Percentiles rank a stretch among this genome's conserved stretches.
Conservation (phyloP, 2,888 invertebrate species). For the Mimachlamys varia region DNA sequence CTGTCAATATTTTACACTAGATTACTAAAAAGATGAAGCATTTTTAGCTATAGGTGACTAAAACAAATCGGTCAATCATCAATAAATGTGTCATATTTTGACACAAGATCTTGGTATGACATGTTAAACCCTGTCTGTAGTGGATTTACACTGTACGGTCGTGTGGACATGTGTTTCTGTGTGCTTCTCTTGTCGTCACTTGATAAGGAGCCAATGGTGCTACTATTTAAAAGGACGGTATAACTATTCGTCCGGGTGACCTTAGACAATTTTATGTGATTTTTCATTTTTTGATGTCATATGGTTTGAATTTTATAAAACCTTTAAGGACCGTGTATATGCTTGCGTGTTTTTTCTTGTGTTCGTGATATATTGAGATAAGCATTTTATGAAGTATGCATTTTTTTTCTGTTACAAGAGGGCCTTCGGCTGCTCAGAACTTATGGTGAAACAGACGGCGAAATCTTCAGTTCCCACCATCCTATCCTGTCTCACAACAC, state of each 20-base stretch:
- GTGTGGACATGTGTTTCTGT: background rate
- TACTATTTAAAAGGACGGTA: background rate
- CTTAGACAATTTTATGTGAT: conserved; percentile 23
- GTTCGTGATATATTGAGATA: conserved; percentile 5
- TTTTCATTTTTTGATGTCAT: conserved; percentile 33
- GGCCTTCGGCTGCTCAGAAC: background rate
- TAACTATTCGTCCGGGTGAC: background rate
- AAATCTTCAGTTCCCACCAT: background rate
- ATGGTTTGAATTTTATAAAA: conserved; percentile 31
- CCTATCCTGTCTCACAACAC: background rate
- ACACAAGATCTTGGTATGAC: background rate
- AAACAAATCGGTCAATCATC: background rate
- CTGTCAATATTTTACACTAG: too few species aligned
- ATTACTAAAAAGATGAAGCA: too few species aligned
- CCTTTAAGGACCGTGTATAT: conserved; percentile 27
- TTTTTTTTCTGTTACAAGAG: background rate
- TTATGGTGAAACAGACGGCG: background rate
- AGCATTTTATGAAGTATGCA: conserved; percentile 7
- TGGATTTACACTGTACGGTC: background rate
- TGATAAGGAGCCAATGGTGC: background rate
- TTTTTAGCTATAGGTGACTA: background rate
- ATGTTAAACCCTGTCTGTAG: background rate
- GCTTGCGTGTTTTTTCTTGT: conserved; percentile 16
- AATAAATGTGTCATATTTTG: background rate
- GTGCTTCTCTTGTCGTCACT: background rate